Evolutionary conservation across 2,797 vertebrate species (phyloP), one percentile per base, ranked within the genome.

Genomic region (Galagoides demidoff): DNA sequence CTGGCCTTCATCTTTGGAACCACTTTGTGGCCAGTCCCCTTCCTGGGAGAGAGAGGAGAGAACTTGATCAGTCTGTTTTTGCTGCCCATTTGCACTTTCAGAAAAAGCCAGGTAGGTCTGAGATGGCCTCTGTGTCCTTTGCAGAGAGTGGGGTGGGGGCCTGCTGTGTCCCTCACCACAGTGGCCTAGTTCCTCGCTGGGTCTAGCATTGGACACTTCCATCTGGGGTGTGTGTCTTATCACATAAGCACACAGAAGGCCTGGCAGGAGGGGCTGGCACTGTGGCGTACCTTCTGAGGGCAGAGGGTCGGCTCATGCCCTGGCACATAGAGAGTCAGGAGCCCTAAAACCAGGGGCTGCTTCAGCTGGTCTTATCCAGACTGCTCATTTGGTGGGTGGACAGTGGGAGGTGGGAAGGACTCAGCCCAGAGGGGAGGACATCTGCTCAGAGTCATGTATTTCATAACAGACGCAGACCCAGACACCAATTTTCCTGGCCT

Each of bases 151-250:
- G 74, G 25, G 29, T 52, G 49, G 63, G 31, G 7, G 14, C 63
- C 52, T 1, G 2, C 34, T 31, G 43, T 0, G 0, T 29, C 23
- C 31, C 43, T 82, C 43, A 14, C 22, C 1, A 5, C 25, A 16
- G 16, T 2, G 27, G n/a, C 63, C 70, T 34, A 31, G 1, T 61
- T 23, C 39, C 82, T 23, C 5, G n/a, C n/a, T 77, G 3, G 3
- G 29, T 9, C n/a, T 84, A 37, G n/a, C 61, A 61, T 7, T 59
- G 52, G 19, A 61, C 0, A 34, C 49, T 43, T 22, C 49, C 34
- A 0, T 31, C 14, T 8, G 57, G 57, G 74, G 20, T 16, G 17
- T 27, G 22, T 34, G 77, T 43, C 22, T 39, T 7, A 20, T 12
- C 16, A 29, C 82, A 29, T 43, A 52, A 52, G 29, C 85, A 29